Evolutionary conservation across 2,797 vertebrate genomes (phyloP), one percentile per base, ranked within the genome.

Genomic region (Sylvilagus floridanus): DNA sequence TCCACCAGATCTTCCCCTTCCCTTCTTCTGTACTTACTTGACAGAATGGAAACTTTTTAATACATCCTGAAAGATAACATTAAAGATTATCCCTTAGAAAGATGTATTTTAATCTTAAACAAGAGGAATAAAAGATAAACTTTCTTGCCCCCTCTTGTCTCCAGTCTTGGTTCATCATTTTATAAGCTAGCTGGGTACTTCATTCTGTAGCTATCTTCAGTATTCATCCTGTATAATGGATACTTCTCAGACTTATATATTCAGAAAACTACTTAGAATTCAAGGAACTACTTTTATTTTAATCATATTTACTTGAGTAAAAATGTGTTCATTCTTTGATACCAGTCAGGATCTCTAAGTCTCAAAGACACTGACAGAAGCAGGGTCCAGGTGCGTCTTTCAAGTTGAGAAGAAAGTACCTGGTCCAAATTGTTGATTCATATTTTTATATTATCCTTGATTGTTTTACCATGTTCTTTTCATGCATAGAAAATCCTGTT

Each of bases 1-100:
- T 99, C 99, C 99, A 99, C 99, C 99, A 99, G 26, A 98, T 93
- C 97, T 99, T 99, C 98, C 99, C 99, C 98, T 98, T 98, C 73
- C 99, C 99, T 93, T 99, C 98, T 78, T 99, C 98, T 92, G 98
- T 98, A 97, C 99, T 99, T 94, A 99, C 99, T 97, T 99, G 99
- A 97, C 99, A 99, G 95, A 98, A 99, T 62, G 97, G 98, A 96
- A 99, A 99, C 93, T 98, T 99, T 95, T 98, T 97, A 83, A 99
- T 98, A 93, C 99, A 99, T 5, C 97, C 99, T 99, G 97, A 94
- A 91, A 86, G 10, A 78, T 21, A 93, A 88, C 5, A 95, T 97
- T 94, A 88, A 96, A 96, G 87, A 87, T 91, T 83, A 97, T 32
- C 95, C 72, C 35, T 93, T 96, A 93, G 10, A 77, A 95, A 95